Percentiles rank a stretch among this genome's conserved stretches.
These are phyloP conservation scores for Drosophila stalkeri DNA, from an alignment of 2,888 invertebrate genomes.

Conservation along the genomic window DNA sequence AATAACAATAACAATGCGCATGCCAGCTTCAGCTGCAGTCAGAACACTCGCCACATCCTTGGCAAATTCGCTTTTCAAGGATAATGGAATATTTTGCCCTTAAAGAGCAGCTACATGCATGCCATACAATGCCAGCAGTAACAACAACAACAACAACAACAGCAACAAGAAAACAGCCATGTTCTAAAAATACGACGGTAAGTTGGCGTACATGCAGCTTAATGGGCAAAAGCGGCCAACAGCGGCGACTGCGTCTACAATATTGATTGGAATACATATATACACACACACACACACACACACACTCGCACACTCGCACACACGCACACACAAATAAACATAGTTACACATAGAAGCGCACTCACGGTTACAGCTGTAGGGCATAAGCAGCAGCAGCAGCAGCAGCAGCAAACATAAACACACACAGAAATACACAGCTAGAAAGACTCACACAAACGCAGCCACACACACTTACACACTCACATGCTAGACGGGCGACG, in stretches of 20 bases:
- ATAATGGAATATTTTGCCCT: conserved; percentile 74
- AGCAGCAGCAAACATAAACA: conserved; percentile 48
- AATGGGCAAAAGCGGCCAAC: conserved; percentile 78
- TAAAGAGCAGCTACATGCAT: conserved; percentile 73
- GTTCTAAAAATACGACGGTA: conserved; percentile 79
- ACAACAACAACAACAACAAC: conserved; percentile 30
- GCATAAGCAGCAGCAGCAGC: conserved; percentile 45
- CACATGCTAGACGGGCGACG: conserved; percentile 34
- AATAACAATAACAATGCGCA: conserved; percentile 51
- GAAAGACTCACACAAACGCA: conserved; percentile 28
- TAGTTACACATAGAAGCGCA: conserved; percentile 29
- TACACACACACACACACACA: conserved; percentile 51
- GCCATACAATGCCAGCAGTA: conserved; percentile 45
- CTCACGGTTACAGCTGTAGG: conserved; percentile 60
- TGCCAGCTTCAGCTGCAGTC: conserved; percentile 33
- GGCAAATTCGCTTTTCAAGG: conserved; percentile 80
- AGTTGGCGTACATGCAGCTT: conserved; percentile 78
- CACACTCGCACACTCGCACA: too few relatives aligned
- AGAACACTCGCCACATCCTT: conserved; percentile 61
- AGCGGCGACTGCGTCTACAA: conserved; percentile 74
- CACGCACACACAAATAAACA: conserved; percentile 7
- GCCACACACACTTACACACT: conserved; percentile 33
- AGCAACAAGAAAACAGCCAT: conserved; percentile 51
- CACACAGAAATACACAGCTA: conserved; percentile 28
- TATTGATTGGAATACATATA: conserved; percentile 76